Conservation (phyloP, 2,888 invertebrate genomes). For the Brenthis daphne region DNA sequence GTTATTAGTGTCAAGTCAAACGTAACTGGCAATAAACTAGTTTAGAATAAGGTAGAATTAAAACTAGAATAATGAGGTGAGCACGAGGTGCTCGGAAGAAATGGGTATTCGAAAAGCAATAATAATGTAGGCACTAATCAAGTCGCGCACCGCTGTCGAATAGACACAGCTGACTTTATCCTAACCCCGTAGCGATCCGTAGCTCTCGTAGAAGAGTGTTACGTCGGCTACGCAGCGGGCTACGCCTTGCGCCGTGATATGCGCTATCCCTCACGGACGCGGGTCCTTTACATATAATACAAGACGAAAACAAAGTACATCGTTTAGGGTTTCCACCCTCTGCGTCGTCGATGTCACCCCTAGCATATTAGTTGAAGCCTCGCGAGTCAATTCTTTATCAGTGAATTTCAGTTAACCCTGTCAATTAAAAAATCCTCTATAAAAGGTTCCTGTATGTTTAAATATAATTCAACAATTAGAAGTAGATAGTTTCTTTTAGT, state of each 20-base stretch:
- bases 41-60: slow-evolving; percentile 67
- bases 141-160: slow-evolving; percentile 74
- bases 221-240: slow-evolving; percentile 36
- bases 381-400: slow-evolving; percentile 69
- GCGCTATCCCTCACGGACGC: too few relatives aligned
- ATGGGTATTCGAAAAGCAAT: slow-evolving; percentile 83
- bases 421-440: slow-evolving; percentile 68
- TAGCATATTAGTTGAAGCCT: slow-evolving; percentile 68
- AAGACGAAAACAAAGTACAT: not conserved
- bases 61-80: slow-evolving; percentile 60
- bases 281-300: too few relatives aligned
- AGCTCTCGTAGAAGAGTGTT: slow-evolving; percentile 49
- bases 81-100: slow-evolving; percentile 78
- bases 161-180: slow-evolving; percentile 65
- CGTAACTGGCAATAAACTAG: slow-evolving; percentile 78
- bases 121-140: slow-evolving; percentile 75
- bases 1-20: slow-evolving; percentile 67
- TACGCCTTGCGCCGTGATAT: not conserved
- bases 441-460: slow-evolving; percentile 50
- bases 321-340: slow-evolving; percentile 28
- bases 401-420: slow-evolving; percentile 69
- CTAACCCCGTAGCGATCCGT: slow-evolving; percentile 57
- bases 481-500: slow-evolving; percentile 23
- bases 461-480: slow-evolving; percentile 37
- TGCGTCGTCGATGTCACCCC: slow-evolving; percentile 45